Conservation (phyloP, 2,113 vertebrate genomes). For the Spermophilus dauricus region DNA sequence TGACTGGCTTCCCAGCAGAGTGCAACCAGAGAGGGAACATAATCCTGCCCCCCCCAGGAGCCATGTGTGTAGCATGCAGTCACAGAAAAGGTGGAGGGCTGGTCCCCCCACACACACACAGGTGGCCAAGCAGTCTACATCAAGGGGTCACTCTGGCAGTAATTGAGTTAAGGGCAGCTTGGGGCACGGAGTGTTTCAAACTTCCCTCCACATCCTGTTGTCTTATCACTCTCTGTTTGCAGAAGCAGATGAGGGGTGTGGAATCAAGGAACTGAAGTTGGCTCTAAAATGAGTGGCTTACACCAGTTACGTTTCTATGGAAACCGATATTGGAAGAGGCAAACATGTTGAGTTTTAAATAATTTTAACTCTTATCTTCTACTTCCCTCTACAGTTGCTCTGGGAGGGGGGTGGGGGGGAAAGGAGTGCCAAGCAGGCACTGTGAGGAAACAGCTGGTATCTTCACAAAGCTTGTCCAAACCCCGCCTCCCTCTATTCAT, state of each 20-base stretch:
- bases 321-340: conserved; percentile 76
- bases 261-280: conserved; percentile 55
- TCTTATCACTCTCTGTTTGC: background rate
- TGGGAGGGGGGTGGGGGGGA: background rate
- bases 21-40: background rate
- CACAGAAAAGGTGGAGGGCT: background rate
- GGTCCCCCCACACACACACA: background rate
- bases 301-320: conserved; percentile 78
- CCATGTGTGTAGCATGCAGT: background rate
- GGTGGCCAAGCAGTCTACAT: background rate
- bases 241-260: background rate
- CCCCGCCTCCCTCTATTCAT: background rate
- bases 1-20: background rate
- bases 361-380: conserved; percentile 75
- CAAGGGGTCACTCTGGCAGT: background rate
- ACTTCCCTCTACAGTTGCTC: conserved; percentile 66
- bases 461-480: background rate
- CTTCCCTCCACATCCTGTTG: background rate
- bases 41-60: background rate
- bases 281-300: conserved; percentile 68
- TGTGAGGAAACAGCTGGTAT: conserved; percentile 53
- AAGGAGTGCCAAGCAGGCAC: background rate
- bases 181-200: conserved; percentile 22
- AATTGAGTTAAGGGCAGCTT: background rate
- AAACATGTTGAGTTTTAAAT: conserved; percentile 76